Evolutionary conservation across 2,888 invertebrate species (phyloP).

Genomic region (Napeogenes inachia): DNA sequence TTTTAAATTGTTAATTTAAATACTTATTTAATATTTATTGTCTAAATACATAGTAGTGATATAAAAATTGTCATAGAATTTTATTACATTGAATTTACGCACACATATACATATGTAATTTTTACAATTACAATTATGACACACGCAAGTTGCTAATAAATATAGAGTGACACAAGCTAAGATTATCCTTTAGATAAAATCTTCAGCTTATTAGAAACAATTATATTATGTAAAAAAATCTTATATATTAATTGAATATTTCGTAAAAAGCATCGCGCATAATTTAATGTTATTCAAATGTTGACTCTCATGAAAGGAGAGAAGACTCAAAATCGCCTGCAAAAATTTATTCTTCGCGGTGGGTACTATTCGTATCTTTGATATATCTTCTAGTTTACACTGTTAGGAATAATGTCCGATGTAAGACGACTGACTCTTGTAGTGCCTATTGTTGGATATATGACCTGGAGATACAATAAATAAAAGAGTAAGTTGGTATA

Average conservation of each 20-base stretch:
- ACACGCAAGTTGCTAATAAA: constrained; percentile 1
- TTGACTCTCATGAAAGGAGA: background rate
- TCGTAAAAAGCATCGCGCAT: background rate
- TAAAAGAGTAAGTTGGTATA: constrained; percentile 20
- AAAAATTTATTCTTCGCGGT: constrained; percentile 19
- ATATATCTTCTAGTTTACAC: constrained; percentile 36
- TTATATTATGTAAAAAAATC: background rate
- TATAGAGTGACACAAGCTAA: background rate
- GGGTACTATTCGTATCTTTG: constrained; percentile 24
- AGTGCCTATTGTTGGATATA: constrained; percentile 32
- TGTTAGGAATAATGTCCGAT: constrained; percentile 37
- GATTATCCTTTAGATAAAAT: background rate
- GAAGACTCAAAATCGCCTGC: constrained; percentile 17
- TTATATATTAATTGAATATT: background rate
- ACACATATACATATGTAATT: background rate
- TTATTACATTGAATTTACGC: background rate
- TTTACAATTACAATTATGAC: background rate
- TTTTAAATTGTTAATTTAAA: too few species aligned
- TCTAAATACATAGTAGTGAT: too few species aligned
- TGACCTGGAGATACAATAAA: constrained; percentile 23
- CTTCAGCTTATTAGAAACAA: background rate
- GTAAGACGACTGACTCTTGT: constrained; percentile 17
- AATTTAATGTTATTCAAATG: background rate
- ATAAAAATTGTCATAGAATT: too few species aligned
- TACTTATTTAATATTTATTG: too few species aligned